Base-by-base conservation (phyloP, 2,797 vertebrate genomes). In the Dryobates pubescens region DNA sequence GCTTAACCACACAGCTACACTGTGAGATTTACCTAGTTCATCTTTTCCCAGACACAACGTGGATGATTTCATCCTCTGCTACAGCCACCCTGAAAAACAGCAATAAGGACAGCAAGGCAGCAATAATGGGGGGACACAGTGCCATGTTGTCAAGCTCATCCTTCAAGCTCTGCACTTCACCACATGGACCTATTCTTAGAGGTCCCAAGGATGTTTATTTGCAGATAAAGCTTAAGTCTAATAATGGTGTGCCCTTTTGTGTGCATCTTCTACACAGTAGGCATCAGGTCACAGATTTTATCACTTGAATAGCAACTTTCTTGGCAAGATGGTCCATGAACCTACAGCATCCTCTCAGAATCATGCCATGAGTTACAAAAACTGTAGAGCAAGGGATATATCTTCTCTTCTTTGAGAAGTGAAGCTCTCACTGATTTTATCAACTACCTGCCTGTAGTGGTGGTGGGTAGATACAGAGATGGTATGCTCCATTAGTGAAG, bases 181-280 rank as follows among this genome's bases (percentile, higher is more conserved):
- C 4, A 14, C 12, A 6, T 16, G 15, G 17, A 62, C 11, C 9
- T 47, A 18, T 17, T 29, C 27, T 70, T 32, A 47, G 51, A 78
- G 5, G 2, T 6, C 16, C 24, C 14, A 16, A 27, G 27, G 7
- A 9, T 7, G 43, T 69, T 70, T 32, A 20, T 12, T 29, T 68
- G 69, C 65, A 74, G 43, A 56, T 3, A 29, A 82, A 82, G 3
- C 23, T 87, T 11, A 30, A 19, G 16, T 63, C n/a, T 32, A 45
- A 11, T 23, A 18, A 24, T 7, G 19, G 4, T 6, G 5, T 59
- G 19, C 3, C 3, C 0, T 0, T 6, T 4, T 5, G 11, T 45
- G 22, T 24, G 9, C n/a, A 10, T 13, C 29, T 17, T 7, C 13
- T 75, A 30, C 7, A 9, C 2, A 4, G 6, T 56, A 27, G 15